Percentiles rank a stretch among this genome's conserved stretches.
These are phyloP conservation scores for Phaethornis superciliosus DNA, from an alignment of 2,113 vertebrate genomes.

Conservation along the genomic window DNA sequence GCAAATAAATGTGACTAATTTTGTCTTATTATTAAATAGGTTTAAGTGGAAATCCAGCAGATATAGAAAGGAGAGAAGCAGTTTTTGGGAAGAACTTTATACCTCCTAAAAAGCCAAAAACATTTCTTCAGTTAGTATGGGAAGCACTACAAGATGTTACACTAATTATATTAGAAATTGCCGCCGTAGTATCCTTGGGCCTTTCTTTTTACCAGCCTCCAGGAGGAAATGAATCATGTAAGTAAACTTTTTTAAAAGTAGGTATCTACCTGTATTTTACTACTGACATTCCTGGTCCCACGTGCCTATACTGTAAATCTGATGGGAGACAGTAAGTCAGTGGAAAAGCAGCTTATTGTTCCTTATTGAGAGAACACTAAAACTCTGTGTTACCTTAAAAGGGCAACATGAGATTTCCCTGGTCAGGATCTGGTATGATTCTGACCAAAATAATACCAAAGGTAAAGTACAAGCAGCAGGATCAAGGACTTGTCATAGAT, in stretches of 20 bases:
- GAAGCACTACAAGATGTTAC: slow-evolving; percentile 99
- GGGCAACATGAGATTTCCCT: not conserved
- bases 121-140: slow-evolving; percentile 99
- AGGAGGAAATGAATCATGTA: slow-evolving; percentile 87
- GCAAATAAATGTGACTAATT: slow-evolving; percentile 31
- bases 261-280: not conserved
- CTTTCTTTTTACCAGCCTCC: slow-evolving; percentile 99
- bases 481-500: not conserved
- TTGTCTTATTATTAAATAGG: slow-evolving; percentile 78
- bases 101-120: slow-evolving; percentile 99
- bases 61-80: slow-evolving; percentile 95
- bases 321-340: not conserved
- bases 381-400: slow-evolving; percentile 4
- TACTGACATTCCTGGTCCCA: not conserved
- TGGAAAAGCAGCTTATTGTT: not conserved
- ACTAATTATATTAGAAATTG: slow-evolving; percentile 99
- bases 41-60: slow-evolving; percentile 93
- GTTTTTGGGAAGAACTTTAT: slow-evolving; percentile 96
- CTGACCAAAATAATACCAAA: not conserved
- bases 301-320: not conserved
- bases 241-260: slow-evolving; percentile 65
- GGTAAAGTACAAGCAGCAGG: not conserved
- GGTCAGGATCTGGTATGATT: not conserved
- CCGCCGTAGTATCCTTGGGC: slow-evolving; percentile 98
- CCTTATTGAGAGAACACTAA: not conserved